phyloP scores from a whole-genome alignment of 2,113 vertebrate genomes.

The Diglossa brunneiventris region DNA sequence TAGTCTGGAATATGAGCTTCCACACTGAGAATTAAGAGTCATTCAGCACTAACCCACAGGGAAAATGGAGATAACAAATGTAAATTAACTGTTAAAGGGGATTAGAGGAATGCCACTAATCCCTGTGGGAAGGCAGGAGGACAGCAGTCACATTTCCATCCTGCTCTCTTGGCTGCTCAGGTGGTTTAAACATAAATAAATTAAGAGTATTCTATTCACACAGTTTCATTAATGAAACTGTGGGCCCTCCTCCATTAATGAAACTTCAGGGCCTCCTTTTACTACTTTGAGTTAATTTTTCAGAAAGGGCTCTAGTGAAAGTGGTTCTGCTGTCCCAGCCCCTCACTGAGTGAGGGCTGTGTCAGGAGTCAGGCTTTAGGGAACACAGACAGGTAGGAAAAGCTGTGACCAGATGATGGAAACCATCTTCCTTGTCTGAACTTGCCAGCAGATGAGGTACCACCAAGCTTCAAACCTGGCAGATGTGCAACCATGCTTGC shows the following conservation, averaged over 20 bases:
- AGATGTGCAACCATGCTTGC: neutral
- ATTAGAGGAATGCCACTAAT: neutral
- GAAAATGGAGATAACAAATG: slow-evolving; percentile 1
- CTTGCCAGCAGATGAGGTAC: neutral
- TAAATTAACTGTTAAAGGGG: neutral
- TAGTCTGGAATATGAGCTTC: neutral
- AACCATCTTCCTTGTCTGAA: neutral
- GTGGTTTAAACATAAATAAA: neutral
- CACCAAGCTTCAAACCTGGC: neutral
- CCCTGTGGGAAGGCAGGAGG: neutral
- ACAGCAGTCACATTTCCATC: neutral
- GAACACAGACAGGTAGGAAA: neutral
- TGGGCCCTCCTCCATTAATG: no score
- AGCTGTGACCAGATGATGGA: neutral
- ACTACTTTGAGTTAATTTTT: neutral
- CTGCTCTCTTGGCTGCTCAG: neutral
- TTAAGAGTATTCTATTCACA: neutral
- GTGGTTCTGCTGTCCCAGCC: neutral
- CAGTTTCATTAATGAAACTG: neutral
- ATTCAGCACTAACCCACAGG: neutral
- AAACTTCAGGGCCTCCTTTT: neutral
- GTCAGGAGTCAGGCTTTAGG: neutral
- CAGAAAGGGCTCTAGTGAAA: neutral
- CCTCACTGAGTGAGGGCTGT: neutral
- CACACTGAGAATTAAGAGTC: neutral